A percentile compares a stretch with the other conserved stretches of the same genome.
phyloP scores from a whole-genome alignment of 1,140 invertebrate species.

The Drosophila biarmipes region DNA sequence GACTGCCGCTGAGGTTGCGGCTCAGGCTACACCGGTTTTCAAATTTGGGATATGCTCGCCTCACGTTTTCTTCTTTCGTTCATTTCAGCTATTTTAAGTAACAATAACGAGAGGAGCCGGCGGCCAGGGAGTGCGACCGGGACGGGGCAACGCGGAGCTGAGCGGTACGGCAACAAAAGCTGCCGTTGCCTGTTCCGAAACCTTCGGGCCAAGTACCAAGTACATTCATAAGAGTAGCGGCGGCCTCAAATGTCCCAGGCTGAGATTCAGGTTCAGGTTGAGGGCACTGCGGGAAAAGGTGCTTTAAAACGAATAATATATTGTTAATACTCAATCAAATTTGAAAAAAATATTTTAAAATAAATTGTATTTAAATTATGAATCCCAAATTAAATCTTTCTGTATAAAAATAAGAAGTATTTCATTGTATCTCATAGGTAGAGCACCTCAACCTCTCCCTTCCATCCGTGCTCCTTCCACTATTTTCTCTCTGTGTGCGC shows the following conservation, averaged over 20 bases:
- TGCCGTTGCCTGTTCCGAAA: slow-evolving; percentile 43
- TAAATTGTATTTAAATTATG: too few relatives aligned
- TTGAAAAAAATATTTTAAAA: neutral
- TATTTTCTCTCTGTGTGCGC: slow-evolving; percentile 19
- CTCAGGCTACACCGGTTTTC: slow-evolving; percentile 74
- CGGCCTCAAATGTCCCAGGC: slow-evolving; percentile 58
- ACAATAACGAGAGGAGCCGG: slow-evolving; percentile 59
- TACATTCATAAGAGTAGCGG: slow-evolving; percentile 71
- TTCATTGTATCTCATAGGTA: slow-evolving; percentile 51
- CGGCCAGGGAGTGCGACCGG: slow-evolving; percentile 12
- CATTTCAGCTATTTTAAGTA: slow-evolving; percentile 80
- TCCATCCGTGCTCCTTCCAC: slow-evolving; percentile 2
- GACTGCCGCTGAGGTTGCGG: slow-evolving; percentile 28
- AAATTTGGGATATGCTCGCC: slow-evolving; percentile 71
- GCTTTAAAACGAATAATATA: neutral
- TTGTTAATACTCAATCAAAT: neutral
- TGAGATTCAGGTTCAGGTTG: slow-evolving; percentile 63
- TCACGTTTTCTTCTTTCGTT: slow-evolving; percentile 64
- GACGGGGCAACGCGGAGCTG: slow-evolving; percentile 17
- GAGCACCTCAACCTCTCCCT: slow-evolving; percentile 30
- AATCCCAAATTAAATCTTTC: neutral
- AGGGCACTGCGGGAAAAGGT: slow-evolving; percentile 2
- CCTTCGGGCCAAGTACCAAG: slow-evolving; percentile 70
- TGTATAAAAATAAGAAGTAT: neutral
- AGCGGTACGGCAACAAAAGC: slow-evolving; percentile 36